Conservation (phyloP, 2,113 vertebrate species). For the human region DNA sequence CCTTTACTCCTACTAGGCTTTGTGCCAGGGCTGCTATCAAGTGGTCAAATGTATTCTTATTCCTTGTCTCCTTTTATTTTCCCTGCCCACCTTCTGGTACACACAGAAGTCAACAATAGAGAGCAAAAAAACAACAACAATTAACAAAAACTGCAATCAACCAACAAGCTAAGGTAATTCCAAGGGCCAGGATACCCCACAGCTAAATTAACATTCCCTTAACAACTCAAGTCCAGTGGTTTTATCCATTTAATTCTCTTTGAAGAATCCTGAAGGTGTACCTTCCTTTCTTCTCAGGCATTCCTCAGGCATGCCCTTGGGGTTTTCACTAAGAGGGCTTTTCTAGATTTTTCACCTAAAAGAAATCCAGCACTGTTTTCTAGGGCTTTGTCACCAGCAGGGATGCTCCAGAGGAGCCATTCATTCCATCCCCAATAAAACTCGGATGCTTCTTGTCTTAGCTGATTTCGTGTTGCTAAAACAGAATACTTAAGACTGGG, state of each 20-base stretch:
- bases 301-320: not conserved
- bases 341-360: not conserved
- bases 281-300: not conserved
- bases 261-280: not conserved
- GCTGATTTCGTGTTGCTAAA: not conserved
- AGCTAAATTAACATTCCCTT: not conserved
- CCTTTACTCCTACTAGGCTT: conserved; percentile 49
- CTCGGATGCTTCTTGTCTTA: not conserved
- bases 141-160: not conserved
- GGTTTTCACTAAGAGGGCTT: not conserved
- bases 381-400: not conserved
- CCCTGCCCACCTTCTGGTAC: not conserved
- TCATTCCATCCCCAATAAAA: not conserved
- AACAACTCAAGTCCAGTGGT: not conserved
- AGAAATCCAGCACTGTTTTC: not conserved
- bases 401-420: not conserved
- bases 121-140: not conserved
- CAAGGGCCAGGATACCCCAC: not conserved
- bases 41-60: conserved; percentile 10
- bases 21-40: conserved; percentile 31
- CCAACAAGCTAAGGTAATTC: not conserved
- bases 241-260: not conserved
- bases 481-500: not conserved
- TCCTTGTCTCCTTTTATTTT: not conserved
- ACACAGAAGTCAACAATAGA: not conserved